phyloP scores from a whole-genome alignment of 2,797 vertebrate genomes.

The Sebastes iracundus region DNA sequence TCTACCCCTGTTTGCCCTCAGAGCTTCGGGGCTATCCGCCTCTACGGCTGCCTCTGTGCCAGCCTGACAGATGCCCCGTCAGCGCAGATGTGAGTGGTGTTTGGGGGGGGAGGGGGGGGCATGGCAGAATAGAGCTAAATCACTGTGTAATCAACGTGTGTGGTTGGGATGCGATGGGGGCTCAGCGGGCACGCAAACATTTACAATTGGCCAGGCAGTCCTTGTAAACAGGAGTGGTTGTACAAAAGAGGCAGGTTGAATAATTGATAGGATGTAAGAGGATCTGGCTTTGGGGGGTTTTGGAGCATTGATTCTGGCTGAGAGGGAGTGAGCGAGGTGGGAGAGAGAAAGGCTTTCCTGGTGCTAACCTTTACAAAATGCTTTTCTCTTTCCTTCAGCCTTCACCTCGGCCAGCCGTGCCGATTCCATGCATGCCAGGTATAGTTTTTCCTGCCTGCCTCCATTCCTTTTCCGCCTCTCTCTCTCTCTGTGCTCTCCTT shows the following conservation, averaged over 20 bases:
- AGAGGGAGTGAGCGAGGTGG: constrained; percentile 49
- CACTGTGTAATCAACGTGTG: constrained; percentile 71
- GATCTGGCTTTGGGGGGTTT: constrained; percentile 82
- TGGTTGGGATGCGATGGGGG: constrained; percentile 68
- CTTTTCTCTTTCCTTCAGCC: constrained; percentile 62
- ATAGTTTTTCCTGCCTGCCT: constrained; percentile 21
- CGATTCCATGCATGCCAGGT: constrained; percentile 28
- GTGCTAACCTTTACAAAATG: constrained; percentile 60
- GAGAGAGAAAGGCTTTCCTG: constrained; percentile 69
- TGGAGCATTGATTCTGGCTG: constrained; percentile 84
- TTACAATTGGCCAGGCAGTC: constrained; percentile 86
- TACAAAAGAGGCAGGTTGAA: constrained; percentile 87
- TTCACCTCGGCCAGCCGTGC: neutral
- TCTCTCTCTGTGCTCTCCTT: constrained; percentile 18
- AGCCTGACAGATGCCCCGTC: constrained; percentile 81
- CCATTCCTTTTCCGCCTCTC: constrained; percentile 3
- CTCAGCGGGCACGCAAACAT: constrained; percentile 82
- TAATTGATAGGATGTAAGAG: constrained; percentile 88
- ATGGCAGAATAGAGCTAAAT: constrained; percentile 64
- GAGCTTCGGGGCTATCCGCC: constrained; percentile 41
- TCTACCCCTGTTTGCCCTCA: constrained; percentile 32
- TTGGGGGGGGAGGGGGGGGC: neutral
- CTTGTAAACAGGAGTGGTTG: constrained; percentile 91
- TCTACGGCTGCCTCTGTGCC: constrained; percentile 45
- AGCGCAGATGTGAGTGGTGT: constrained; percentile 64